Evolutionary conservation across 2,113 vertebrate genomes (phyloP).

Genomic region (Leiothrix lutea): DNA sequence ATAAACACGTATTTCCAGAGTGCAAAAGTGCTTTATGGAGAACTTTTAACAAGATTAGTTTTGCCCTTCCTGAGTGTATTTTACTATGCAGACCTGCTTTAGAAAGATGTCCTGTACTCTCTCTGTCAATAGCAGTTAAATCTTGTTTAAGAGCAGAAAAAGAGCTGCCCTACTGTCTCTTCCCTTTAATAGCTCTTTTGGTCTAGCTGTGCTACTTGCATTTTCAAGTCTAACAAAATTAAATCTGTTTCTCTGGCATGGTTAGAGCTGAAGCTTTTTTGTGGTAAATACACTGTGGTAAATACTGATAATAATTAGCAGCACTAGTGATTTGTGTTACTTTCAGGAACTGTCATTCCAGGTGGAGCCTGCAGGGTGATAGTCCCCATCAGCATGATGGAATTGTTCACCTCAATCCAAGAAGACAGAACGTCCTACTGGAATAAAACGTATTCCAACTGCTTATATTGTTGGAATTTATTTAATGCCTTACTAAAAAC

Average conservation of each 20-base stretch:
- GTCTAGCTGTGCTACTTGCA: neutral
- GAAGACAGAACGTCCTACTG: neutral
- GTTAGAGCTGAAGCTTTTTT: neutral
- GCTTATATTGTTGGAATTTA: neutral
- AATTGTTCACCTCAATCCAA: neutral
- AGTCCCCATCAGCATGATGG: neutral
- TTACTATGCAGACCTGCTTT: neutral
- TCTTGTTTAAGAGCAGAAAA: slow-evolving; percentile 6
- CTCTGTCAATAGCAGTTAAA: slow-evolving; percentile 5
- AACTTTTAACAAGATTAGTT: neutral
- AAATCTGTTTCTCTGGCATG: neutral
- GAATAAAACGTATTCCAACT: neutral
- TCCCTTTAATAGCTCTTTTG: neutral
- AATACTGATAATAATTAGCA: slow-evolving; percentile 1
- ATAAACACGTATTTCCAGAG: neutral
- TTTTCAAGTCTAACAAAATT: slow-evolving; percentile 3
- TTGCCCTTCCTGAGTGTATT: neutral
- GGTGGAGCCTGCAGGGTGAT: neutral
- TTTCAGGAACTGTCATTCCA: neutral
- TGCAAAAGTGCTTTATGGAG: neutral
- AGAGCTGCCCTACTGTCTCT: neutral
- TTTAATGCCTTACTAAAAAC: neutral
- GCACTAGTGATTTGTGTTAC: neutral
- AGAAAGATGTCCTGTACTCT: neutral
- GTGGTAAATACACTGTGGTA: neutral